A percentile compares a stretch with the other conserved stretches of the same genome.
phyloP scores from a whole-genome alignment of 2,888 invertebrate genomes.

The Zaprionus lineosus region DNA sequence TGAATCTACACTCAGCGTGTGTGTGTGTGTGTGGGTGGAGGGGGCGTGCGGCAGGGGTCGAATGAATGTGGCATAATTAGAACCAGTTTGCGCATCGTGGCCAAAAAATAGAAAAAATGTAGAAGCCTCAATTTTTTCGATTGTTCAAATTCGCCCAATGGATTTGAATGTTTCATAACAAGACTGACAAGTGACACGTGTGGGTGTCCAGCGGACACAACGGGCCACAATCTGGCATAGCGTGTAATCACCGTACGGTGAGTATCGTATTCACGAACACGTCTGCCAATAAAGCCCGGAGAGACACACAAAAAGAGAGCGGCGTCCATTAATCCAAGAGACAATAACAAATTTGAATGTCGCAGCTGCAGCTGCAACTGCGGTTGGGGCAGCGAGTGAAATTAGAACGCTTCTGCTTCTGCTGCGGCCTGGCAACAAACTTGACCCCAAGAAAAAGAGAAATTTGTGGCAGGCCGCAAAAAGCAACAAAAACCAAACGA shows the following conservation, averaged over 20 bases:
- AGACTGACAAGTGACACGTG: conserved; percentile 59
- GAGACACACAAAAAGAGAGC: conserved; percentile 9
- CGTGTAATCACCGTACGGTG: conserved; percentile 7
- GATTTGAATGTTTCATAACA: conserved; percentile 63
- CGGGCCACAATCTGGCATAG: conserved; percentile 21
- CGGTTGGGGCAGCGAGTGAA: conserved; percentile 64
- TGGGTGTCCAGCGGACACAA: conserved; percentile 50
- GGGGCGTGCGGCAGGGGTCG: not conserved
- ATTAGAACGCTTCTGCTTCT: conserved; percentile 72
- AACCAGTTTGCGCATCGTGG: conserved; percentile 58
- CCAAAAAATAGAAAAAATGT: conserved; percentile 34
- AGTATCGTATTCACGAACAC: conserved; percentile 56
- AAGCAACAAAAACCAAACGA: conserved; percentile 32
- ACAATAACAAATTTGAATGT: not conserved
- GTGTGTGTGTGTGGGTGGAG: not conserved
- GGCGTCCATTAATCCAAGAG: conserved; percentile 26
- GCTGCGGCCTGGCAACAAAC: conserved; percentile 68
- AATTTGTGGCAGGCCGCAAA: conserved; percentile 59
- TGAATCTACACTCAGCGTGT: not conserved
- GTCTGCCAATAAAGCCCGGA: conserved; percentile 16
- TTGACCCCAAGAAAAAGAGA: conserved; percentile 79
- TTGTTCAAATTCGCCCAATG: conserved; percentile 58
- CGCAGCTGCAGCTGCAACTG: conserved; percentile 42
- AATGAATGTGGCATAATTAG: conserved; percentile 65
- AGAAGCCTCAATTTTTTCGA: conserved; percentile 22